Conservation (phyloP, 2,888 invertebrate species). For the Acanthosepion esculentum region DNA sequence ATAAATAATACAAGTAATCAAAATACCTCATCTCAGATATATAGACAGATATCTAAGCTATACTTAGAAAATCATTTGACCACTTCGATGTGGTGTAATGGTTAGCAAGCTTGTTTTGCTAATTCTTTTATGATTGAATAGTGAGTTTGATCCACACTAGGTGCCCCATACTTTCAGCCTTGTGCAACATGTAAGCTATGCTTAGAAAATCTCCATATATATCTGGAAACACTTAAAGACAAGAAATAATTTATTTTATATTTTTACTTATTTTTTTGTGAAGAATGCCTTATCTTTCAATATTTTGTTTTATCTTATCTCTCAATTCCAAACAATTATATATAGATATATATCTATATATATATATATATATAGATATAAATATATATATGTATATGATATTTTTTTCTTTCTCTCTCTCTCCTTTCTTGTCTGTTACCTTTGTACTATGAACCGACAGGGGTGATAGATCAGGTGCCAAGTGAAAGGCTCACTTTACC, state of each 20-base stretch:
- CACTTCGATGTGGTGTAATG: too few relatives aligned
- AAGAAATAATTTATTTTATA: not conserved
- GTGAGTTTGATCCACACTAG: too few relatives aligned
- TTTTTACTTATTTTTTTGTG: not conserved
- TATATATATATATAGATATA: not conserved
- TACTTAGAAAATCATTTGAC: too few relatives aligned
- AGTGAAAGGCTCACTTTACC: not conserved
- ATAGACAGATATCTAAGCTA: too few relatives aligned
- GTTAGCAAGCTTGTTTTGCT: too few relatives aligned
- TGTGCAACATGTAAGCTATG: too few relatives aligned
- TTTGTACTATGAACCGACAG: conserved; percentile 7
- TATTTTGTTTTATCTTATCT: not conserved
- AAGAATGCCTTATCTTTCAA: not conserved
- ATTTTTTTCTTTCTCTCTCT: not conserved
- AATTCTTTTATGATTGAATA: too few relatives aligned
- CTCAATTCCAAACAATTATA: not conserved
- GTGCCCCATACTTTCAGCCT: too few relatives aligned
- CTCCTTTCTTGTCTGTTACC: not conserved
- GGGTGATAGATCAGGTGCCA: conserved; percentile 15
- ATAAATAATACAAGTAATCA: too few relatives aligned
- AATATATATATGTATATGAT: not conserved
- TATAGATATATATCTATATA: not conserved
- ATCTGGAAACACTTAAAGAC: not conserved
- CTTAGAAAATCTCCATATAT: too few relatives aligned
- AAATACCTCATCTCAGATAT: too few relatives aligned